Conservation (phyloP, 2,797 vertebrate species). For the Pangasius mekongensis region DNA sequence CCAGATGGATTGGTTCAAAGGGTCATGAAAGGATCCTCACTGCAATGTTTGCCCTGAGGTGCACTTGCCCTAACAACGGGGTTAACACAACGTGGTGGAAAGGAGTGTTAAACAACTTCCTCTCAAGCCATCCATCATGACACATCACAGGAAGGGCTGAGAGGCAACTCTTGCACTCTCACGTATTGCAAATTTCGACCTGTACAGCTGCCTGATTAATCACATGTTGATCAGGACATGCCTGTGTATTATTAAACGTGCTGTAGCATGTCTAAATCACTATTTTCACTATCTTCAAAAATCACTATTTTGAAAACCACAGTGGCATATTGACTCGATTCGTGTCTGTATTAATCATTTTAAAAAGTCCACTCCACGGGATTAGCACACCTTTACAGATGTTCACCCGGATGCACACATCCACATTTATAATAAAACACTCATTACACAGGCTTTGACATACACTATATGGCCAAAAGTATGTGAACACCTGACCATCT, state of each 20-base stretch:
- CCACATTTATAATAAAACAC: background rate
- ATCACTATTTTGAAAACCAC: background rate
- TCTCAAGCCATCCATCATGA: constrained; percentile 44
- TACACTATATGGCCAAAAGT: no score
- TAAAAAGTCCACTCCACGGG: no score
- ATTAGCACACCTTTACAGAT: no score
- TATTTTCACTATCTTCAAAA: background rate
- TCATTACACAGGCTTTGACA: background rate
- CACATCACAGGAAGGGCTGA: constrained; percentile 29
- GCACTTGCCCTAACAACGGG: constrained; percentile 26
- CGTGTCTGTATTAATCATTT: background rate
- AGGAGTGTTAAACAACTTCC: constrained; percentile 43
- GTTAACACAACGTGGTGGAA: constrained; percentile 42
- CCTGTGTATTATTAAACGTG: background rate
- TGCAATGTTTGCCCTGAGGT: constrained; percentile 44
- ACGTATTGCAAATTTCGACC: background rate
- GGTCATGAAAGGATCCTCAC: constrained; percentile 20
- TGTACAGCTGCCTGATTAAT: constrained; percentile 17
- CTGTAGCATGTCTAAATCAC: background rate
- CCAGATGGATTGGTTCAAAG: constrained; percentile 41
- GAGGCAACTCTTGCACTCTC: background rate
- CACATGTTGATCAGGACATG: background rate
- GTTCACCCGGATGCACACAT: background rate
- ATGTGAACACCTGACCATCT: no score
- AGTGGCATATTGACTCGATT: background rate